These are phyloP conservation scores for Leucania comma DNA, from an alignment of 2,888 invertebrate species.

Conservation along the genomic window DNA sequence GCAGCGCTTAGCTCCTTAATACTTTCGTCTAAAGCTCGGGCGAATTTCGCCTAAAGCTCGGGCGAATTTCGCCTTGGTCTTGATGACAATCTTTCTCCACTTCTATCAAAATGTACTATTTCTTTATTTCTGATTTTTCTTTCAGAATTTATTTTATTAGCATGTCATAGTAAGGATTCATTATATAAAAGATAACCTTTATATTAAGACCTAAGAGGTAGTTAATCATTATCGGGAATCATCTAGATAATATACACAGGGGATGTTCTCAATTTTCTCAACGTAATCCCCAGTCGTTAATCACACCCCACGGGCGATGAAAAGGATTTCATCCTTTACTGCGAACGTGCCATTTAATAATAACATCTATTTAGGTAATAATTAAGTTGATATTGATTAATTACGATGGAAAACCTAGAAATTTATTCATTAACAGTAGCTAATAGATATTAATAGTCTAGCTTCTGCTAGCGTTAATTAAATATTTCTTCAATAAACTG, in stretches of 20 bases:
- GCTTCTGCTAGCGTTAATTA: no score
- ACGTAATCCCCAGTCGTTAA: slow-evolving; percentile 5
- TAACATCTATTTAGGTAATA: not conserved
- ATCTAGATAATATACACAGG: slow-evolving; percentile 3
- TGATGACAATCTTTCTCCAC: no score
- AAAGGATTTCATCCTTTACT: not conserved
- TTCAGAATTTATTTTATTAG: no score
- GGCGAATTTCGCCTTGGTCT: no score
- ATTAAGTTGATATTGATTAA: not conserved
- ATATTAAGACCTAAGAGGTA: not conserved
- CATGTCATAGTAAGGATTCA: no score
- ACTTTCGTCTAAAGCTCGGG: no score
- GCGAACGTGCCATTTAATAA: not conserved
- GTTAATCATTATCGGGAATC: slow-evolving; percentile 4
- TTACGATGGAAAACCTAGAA: not conserved
- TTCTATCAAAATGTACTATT: no score
- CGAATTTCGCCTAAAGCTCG: no score
- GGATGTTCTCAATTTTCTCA: slow-evolving; percentile 3
- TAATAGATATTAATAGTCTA: no score
- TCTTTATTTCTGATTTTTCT: no score
- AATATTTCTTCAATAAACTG: no score
- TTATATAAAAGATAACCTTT: not conserved
- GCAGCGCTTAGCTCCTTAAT: no score
- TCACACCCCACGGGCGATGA: slow-evolving; percentile 2
- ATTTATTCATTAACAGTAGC: not conserved